Evolutionary conservation across 2,888 invertebrate genomes (phyloP).

Genomic region (Tanytarsus gracilentus): DNA sequence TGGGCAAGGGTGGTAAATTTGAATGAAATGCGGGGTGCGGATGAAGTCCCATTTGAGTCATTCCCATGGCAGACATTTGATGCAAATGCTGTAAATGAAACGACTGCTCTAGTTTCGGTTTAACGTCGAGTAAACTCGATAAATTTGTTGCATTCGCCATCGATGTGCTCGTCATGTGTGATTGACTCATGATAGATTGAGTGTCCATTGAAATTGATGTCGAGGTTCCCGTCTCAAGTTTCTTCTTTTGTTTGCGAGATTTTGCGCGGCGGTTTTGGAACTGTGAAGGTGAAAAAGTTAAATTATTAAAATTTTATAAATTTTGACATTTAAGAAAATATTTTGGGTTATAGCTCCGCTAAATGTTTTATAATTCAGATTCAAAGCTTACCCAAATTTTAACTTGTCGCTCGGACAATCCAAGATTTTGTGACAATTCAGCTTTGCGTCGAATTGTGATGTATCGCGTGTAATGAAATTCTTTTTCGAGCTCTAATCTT

Average conservation of each 20-base stretch:
- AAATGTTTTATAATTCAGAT: conserved; percentile 5
- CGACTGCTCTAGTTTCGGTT: conserved; percentile 41
- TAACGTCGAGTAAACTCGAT: conserved; percentile 39
- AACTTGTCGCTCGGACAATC: conserved; percentile 86
- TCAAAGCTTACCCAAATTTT: conserved; percentile 44
- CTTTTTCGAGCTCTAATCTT: conserved; percentile 92
- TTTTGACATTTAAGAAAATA: background rate
- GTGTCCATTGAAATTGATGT: conserved; percentile 32
- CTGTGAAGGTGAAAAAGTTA: background rate
- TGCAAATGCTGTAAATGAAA: conserved; percentile 38
- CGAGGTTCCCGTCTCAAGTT: conserved; percentile 56
- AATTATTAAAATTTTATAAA: background rate
- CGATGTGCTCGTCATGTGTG: background rate
- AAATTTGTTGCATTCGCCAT: conserved; percentile 36
- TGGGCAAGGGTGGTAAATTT: background rate
- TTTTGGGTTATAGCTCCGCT: conserved; percentile 37
- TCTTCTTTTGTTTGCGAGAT: conserved; percentile 82
- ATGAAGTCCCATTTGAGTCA: conserved; percentile 32
- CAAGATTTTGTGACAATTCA: conserved; percentile 76
- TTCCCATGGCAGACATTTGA: conserved; percentile 40
- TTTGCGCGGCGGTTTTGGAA: conserved; percentile 92
- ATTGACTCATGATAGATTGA: conserved; percentile 34
- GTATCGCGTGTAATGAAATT: conserved; percentile 88
- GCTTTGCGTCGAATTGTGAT: conserved; percentile 93
- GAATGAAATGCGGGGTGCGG: background rate